Evolutionary conservation across 2,797 vertebrate species (phyloP), one percentile per base, ranked within the genome.

Genomic region (Chaetophractus vellerosus): DNA sequence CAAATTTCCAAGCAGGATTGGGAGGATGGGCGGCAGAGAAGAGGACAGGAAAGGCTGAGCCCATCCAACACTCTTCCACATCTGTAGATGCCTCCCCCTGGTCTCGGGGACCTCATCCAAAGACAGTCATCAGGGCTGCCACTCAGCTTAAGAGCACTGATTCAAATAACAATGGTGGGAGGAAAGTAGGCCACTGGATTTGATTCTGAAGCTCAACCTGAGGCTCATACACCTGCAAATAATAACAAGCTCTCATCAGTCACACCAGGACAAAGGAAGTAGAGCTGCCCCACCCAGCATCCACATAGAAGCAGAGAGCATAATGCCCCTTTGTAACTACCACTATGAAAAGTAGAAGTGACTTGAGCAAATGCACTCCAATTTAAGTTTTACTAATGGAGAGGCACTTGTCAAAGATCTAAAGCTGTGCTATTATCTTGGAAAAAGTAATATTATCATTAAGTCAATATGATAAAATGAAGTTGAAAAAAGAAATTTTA

Each of bases 261-360:
- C n/a, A n/a, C 66, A 64, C 16, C 23, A 72, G 50, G 59, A 33
- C n/a, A 91, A 52, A 38, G 12, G 33, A 93, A 93, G 48, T n/a
- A 15, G 33, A 61, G 48, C 0, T 72, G 86, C 26, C 36, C 33
- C 48, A 52, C 19, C 41, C 61, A 2, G 72, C 19, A 33, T 6
- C 33, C 86, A 87, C 23, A 86, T 0, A 80, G 50, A 94, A 59
- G 10, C 59, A 45, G 26, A 83, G 9, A 66, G 36, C 45, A 69
- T 9, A 55, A 2, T 55, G 55, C n/a, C 55, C 76, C 74, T 92
- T 69, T 88, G 41, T 71, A 78, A 93, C 33, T 74, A 69, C 79
- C 16, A 63, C 36, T 48, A 61, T 9, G 52, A 94, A 78, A 88
- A 95, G 41, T 45, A 87, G 83, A 88, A 96, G 38, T 9, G 74